Evolutionary conservation across 2,113 vertebrate genomes (phyloP), one percentile per base, ranked within the genome.

Genomic region (Paradisaea rubra): DNA sequence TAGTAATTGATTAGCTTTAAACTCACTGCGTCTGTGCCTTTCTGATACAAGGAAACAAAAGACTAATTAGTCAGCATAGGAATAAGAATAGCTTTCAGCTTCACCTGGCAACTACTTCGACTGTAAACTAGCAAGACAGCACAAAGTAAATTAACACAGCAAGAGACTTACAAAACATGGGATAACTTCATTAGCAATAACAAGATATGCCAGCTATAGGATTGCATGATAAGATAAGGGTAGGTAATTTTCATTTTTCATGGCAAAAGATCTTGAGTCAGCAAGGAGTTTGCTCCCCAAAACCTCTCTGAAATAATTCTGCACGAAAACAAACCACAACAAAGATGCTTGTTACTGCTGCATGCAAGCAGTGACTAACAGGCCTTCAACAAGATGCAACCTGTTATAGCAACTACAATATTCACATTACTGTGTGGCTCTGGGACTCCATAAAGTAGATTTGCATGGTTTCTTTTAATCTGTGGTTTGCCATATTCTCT

Each of bases 21-120:
- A 96, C 91, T 97, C 94, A 96, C 96, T 93, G 86, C 41, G 92
- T 93, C 89, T 95, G 94, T 94, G 91, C 95, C 92, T 97, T 93
- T 95, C 91, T 95, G 89, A 95, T 86, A 96, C 65, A 81, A 94
- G 86, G 91, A 94, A 96, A 97, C 95, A 96, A 92, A 93, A 96
- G 86, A 80, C 94, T 95, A 91, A 92, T 96, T 93, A 94, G 94
- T 91, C 73, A 95, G 83, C 73, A 91, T 78, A 91, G 33, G n/a
- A 87, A 77, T 81, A 94, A 93, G 91, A 88, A 95, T 45, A 91
- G 56, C 56, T 95, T 91, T 88, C 82, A 94, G 69, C 45, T 96
- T 96, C 65, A 93, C 72, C 83, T 90, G 57, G 69, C 41, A 93
- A 84, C 60, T 91, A 71, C 53, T 90, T 92, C 3, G 1, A 81